Base-by-base conservation (phyloP, 2,888 invertebrate species). In the Acrobasis consociella region DNA sequence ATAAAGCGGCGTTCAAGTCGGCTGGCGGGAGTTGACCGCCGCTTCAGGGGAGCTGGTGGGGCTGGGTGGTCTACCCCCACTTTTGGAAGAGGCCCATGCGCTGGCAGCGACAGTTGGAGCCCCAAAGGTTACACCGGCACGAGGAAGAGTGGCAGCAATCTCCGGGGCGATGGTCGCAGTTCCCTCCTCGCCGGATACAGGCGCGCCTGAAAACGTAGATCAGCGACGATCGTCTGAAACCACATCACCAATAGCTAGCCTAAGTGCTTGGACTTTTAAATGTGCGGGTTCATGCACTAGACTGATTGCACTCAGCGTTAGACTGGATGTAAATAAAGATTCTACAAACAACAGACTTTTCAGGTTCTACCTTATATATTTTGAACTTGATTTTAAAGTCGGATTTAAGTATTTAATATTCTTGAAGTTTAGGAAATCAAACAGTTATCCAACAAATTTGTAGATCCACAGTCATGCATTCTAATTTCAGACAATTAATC, bases 41-140 rank as follows among this genome's bases (percentile, higher is more conserved):
- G 87, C 86, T 83, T 82, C 84, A 82, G 75, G 71, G 81, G 78
- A 81, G 79, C 78, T 77, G 71, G 64, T 64, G 62, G 39, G 61
- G 49, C n/a, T 58, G 67, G 60, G 51, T 59, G 58, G 49, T 93
- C 70, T 83, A 96, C 84, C 96, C 96, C 96, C 96, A 96, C 91
- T 96, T 96, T 85, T 97, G 97, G 94, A 97, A 97, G 81, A 97
- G 94, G 66, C 97, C 97, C 95, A 96, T 95, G 75, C 97, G 95
- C 87, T 97, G 97, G 87, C 97, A 97, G 78, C 96, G 94, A 87
- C 97, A 97, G 93, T 97, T 97, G 82, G 96, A 95, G 66, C 97
- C 97, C 97, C 97, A 97, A 60, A 97, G 93, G 88, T 97, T 97
- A 94, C 97, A 97, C 69, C 97, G 94, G 89, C 97, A 97, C 69